Evolutionary conservation across 2,113 vertebrate species (phyloP).

Genomic region (Sylvia atricapilla): DNA sequence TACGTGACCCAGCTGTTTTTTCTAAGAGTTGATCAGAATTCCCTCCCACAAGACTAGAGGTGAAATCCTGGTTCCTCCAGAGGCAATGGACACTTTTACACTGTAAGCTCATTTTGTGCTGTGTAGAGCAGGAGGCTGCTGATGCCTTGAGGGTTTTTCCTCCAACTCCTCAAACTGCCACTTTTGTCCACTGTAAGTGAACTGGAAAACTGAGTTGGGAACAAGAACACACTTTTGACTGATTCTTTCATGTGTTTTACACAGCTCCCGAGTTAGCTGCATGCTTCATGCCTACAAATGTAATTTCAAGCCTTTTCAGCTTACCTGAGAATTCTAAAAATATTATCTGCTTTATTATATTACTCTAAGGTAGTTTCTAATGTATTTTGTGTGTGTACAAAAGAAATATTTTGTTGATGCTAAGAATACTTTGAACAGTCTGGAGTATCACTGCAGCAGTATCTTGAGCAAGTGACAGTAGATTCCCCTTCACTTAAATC

Average conservation of each 20-base stretch:
- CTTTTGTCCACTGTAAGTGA: background rate
- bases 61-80: background rate
- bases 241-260: background rate
- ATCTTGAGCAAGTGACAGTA: background rate
- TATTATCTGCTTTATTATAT: background rate
- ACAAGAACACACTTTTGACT: background rate
- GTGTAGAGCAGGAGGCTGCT: background rate
- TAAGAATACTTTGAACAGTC: background rate
- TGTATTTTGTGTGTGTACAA: background rate
- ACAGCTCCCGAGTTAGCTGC: background rate
- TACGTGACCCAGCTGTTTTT: background rate
- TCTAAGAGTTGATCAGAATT: background rate
- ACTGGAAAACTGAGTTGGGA: background rate
- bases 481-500: background rate
- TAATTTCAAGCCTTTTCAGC: background rate
- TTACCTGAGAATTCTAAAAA: background rate
- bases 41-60: background rate
- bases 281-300: background rate
- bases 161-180: background rate
- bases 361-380: background rate
- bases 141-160: background rate
- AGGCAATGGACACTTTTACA: background rate
- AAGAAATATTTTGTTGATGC: background rate
- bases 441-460: background rate
- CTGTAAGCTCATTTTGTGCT: background rate